Conservation (phyloP, 1,140 invertebrate species). For the Hypsibius dujardini region DNA sequence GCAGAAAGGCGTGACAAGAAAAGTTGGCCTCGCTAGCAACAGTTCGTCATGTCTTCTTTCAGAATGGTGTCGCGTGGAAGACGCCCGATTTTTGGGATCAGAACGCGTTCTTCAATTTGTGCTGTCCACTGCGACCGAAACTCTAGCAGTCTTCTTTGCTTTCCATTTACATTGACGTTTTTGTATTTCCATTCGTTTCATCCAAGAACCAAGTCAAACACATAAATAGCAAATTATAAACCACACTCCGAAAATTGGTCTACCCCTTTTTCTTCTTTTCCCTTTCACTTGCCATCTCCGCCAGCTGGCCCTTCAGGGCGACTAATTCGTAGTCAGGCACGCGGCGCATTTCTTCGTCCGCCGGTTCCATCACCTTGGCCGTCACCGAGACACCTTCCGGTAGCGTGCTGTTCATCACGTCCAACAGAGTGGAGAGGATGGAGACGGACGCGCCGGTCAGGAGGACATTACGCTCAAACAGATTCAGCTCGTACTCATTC, state of each 20-base stretch:
- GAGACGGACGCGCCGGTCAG: conserved; percentile 41
- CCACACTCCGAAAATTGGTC: no score
- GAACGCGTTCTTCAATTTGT: conserved; percentile 81
- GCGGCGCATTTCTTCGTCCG: conserved; percentile 48
- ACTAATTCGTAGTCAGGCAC: conserved; percentile 57
- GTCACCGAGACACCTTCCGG: conserved; percentile 54
- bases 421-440: conserved; percentile 44
- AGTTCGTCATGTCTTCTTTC: no score
- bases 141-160: no score
- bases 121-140: conserved; percentile 57
- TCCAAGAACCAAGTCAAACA: no score
- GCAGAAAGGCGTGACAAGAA: no score
- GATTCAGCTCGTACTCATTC: conserved; percentile 48
- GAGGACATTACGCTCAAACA: conserved; percentile 60
- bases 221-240: no score
- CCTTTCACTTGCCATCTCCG: no score
- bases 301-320: conserved; percentile 45
- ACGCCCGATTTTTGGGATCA: conserved; percentile 71
- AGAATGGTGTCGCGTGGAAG: conserved; percentile 92
- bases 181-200: no score
- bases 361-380: conserved; percentile 41
- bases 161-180: no score
- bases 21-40: no score
- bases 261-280: no score
- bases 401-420: conserved; percentile 47